A percentile compares a stretch with the other conserved stretches of the same genome.
These are phyloP conservation scores for Brachylomia viminalis DNA, from an alignment of 2,888 invertebrate genomes.

Conservation along the genomic window DNA sequence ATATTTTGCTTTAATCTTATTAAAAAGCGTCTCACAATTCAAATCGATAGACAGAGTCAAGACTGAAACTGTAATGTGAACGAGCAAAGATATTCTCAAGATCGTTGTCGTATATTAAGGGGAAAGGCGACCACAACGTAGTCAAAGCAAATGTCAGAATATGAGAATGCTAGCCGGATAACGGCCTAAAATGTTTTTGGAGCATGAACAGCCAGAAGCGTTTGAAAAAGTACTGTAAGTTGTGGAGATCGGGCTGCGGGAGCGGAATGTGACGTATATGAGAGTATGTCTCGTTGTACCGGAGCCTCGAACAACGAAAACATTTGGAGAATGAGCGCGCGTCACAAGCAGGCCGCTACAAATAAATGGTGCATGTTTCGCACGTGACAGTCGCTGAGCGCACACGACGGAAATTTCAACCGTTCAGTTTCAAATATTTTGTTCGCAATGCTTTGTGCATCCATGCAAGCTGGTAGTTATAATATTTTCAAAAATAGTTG, in stretches of 20 bases:
- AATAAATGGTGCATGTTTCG: constrained; percentile 76
- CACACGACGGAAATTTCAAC: constrained; percentile 71
- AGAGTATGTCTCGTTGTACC: constrained; percentile 68
- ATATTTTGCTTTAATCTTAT: constrained; percentile 41
- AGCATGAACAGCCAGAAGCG: constrained; percentile 65
- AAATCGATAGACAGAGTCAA: constrained; percentile 41
- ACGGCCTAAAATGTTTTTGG: constrained; percentile 69
- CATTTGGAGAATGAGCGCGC: constrained; percentile 79
- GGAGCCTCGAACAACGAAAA: constrained; percentile 75
- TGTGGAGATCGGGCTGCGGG: constrained; percentile 64
- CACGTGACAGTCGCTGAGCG: constrained; percentile 69
- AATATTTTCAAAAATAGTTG: constrained; percentile 24
- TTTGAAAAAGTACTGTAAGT: constrained; percentile 72
- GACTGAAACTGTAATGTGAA: constrained; percentile 65
- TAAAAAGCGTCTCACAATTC: constrained; percentile 32
- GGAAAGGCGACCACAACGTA: constrained; percentile 66
- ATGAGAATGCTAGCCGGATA: constrained; percentile 68
- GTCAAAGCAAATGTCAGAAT: constrained; percentile 70
- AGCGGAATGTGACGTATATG: constrained; percentile 70
- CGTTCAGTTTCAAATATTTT: constrained; percentile 66
- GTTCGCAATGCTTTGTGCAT: constrained; percentile 43
- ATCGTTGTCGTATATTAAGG: constrained; percentile 68
- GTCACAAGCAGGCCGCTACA: constrained; percentile 76
- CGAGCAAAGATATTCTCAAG: constrained; percentile 64
- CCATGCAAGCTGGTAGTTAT: constrained; percentile 17